phyloP scores from a whole-genome alignment of 1,140 invertebrate species.

The Aporrectodea caliginosa region DNA sequence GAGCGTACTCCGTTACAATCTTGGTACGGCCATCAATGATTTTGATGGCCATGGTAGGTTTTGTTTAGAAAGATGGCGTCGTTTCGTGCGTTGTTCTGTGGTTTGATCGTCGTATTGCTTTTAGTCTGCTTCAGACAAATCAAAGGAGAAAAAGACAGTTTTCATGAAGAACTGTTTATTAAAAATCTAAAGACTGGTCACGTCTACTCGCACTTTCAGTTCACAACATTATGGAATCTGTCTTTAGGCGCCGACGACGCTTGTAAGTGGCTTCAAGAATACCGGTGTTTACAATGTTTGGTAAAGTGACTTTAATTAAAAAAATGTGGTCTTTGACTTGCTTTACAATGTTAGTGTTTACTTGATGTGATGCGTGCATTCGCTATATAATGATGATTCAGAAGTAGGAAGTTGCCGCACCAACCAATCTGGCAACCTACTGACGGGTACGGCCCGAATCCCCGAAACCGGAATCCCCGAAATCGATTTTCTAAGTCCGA shows the following conservation, averaged over 20 bases:
- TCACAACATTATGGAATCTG: slow-evolving; percentile 69
- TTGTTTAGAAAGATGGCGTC: no score
- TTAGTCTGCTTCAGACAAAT: no score
- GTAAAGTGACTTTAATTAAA: not conserved
- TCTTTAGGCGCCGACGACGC: slow-evolving; percentile 49
- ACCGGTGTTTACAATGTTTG: not conserved
- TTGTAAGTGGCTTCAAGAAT: slow-evolving; percentile 59
- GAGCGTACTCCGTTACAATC: no score
- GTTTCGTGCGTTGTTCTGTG: no score
- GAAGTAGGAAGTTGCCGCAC: not conserved
- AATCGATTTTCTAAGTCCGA: no score
- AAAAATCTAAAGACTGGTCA: slow-evolving; percentile 73
- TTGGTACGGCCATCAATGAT: no score
- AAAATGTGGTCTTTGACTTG: not conserved
- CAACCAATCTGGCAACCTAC: not conserved
- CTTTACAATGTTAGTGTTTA: not conserved
- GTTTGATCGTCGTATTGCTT: no score
- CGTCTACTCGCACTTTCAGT: slow-evolving; percentile 80
- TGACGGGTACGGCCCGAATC: no score
- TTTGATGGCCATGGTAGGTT: no score
- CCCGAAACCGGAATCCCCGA: no score
- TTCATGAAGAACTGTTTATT: slow-evolving; percentile 75
- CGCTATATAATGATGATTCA: not conserved
- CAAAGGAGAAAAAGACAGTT: no score
- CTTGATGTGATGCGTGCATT: not conserved